phyloP scores from a whole-genome alignment of 2,113 vertebrate species.

The Brienomyrus longianalis region DNA sequence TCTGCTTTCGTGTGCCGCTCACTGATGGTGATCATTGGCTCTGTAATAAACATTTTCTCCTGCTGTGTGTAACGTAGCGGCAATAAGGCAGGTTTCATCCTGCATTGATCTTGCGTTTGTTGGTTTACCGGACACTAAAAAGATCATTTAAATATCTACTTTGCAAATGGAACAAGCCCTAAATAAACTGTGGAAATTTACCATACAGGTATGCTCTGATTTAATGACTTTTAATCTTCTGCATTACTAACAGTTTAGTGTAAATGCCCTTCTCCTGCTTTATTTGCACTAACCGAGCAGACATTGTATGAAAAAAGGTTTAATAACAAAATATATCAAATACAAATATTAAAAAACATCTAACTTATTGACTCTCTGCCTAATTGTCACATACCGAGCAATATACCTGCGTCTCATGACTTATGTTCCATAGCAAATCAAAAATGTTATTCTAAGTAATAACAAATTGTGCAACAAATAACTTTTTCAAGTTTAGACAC shows the following conservation, averaged over 20 bases:
- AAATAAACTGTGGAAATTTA: not conserved
- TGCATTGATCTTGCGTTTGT: not conserved
- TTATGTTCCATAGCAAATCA: no score
- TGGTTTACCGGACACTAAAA: not conserved
- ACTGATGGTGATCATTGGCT: not conserved
- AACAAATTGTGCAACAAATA: no score
- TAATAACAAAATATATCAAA: not conserved
- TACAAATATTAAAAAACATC: not conserved
- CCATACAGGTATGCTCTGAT: not conserved
- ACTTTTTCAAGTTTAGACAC: no score
- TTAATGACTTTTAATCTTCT: slow-evolving; percentile 11
- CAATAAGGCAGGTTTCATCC: not conserved
- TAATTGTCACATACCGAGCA: no score
- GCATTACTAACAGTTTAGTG: not conserved
- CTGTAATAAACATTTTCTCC: not conserved
- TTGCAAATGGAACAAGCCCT: not conserved
- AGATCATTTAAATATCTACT: not conserved
- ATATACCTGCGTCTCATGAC: no score
- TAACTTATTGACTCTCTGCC: not conserved
- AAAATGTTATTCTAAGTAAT: no score
- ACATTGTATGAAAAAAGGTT: no score
- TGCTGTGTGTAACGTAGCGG: not conserved
- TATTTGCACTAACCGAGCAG: no score
- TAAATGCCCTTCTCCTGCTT: no score
- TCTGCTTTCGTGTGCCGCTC: not conserved